Base-by-base conservation (phyloP, 2,888 invertebrate genomes). In the Lasioglossum malachurum region DNA sequence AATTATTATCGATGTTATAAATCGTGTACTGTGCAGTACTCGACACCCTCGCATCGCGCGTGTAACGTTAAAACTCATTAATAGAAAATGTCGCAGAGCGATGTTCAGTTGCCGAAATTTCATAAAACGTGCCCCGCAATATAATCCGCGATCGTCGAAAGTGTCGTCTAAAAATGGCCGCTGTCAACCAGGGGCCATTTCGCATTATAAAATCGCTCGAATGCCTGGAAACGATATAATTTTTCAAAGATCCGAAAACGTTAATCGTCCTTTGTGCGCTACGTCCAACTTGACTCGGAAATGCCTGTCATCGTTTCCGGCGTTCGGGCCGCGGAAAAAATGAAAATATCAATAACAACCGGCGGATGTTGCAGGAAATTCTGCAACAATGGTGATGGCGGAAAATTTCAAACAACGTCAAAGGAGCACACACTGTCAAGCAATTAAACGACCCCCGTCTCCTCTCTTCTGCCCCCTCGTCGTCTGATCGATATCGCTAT, bases 311-410 rank as follows among this genome's bases (percentile, higher is more conserved):
- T 35, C 38, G 38, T 38, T 38, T 41, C 41, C 41, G 38, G 12
- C 2, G 5, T 71, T 14, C 41, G 7, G 16, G 19, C 8, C 31
- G 64, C 2, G 27, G 5, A n/a, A n/a, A 38, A 41, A 41, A 71
- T 71, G 71, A 71, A 71, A 71, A 71, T 71, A 41, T 71, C 71
- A 71, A 71, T 71, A 71, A n/a, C 71, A 41, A 71, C 41, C 71
- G 71, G 14, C n/a, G 38, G 38, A 41, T 71, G 71, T 69, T n/a
- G 23, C 38, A 14, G 38, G 14, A 71, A 41, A 71, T 71, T 38
- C 71, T 72, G 72, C 14, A 46, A 44, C 44, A 72, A 44, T 19
- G 72, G 41, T 27, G 72, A 44, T 27, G 74, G 4, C 4, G 41
- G 49, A 44, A 35, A 81, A 69, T 35, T 81, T 81, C 27, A 16